Base-by-base conservation (phyloP, 2,888 invertebrate species). In the Cinara cedri region DNA sequence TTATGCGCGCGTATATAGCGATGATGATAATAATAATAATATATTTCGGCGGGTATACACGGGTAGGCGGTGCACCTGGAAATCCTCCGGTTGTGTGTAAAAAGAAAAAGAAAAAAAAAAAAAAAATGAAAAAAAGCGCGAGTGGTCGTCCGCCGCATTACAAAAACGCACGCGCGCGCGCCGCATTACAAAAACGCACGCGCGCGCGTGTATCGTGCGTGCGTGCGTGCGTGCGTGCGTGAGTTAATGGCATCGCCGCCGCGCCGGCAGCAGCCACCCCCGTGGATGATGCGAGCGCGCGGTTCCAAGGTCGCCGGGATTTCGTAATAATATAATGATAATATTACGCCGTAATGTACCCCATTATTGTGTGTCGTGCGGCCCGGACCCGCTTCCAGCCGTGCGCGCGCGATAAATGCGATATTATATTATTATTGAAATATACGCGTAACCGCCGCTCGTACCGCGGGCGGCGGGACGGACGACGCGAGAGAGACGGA, bases 141-240 rank as follows among this genome's bases (percentile, higher is more conserved):
- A 74, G 74, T 74, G 63, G 63, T 74, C 74, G 57, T 62, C 72
- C n/a, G n/a, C n/a, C n/a, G n/a, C n/a, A n/a, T n/a, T n/a, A n/a
- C n/a, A n/a, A n/a, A n/a, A n/a, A n/a, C n/a, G n/a, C n/a, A n/a
- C n/a, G n/a, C n/a, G n/a, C n/a, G n/a, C n/a, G n/a, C n/a, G n/a
- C n/a, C n/a, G n/a, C n/a, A n/a, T n/a, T n/a, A n/a, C n/a, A n/a
- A n/a, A n/a, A n/a, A n/a, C n/a, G n/a, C n/a, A n/a, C n/a, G n/a
- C n/a, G 34, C 34, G 34, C 34, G 34, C 3, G 34, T 34, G 34
- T n/a, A 6, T 34, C 34, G 34, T 34, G 3, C 34, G 34, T 26
- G n/a, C 1, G 44, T 24, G 57, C 24, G 44, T 60, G 72, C 3
- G 72, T 19, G 72, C 8, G 26, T 26, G 60, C 16, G 68, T 10